Evolutionary conservation across 2,113 vertebrate species (phyloP), one percentile per base, ranked within the genome.

Genomic region (Cynocephalus volans): DNA sequence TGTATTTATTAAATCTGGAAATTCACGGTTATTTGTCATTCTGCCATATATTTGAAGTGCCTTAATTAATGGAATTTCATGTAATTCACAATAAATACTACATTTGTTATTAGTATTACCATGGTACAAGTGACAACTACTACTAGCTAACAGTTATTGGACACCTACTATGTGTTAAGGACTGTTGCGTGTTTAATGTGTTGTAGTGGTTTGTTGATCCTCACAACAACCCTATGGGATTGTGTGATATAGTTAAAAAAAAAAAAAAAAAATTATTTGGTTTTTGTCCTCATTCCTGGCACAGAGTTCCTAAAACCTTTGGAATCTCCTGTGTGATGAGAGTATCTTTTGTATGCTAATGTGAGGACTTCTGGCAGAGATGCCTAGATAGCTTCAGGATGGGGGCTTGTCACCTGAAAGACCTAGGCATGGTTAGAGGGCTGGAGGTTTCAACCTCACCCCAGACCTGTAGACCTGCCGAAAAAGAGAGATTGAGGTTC

Each of bases 341-440:
- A 87, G 8, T 77, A 13, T 84, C 90, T 89, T 92, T 52, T 89
- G 62, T 81, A 48, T 58, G 65, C 81, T 94, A 75, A 65, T 58
- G 17, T 48, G 28, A 64, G 80, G 73, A 81, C 31, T 90, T 18
- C 62, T 33, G 23, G 5, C 5, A 4, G 73, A 90, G 31, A 7
- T 33, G 13, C 18, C 48, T 96, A 77, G 52, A 54, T 91, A 82
- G 91, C 54, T 83, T 76, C 28, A 69, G 41, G 60, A 62, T 88
- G 11, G 15, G 83, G 41, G 41, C 76, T 76, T 60, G 76, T 83
- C 62, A 83, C 45, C 23, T 14, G 28, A 76, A 82, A 50, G 87
- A n/a, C n/a, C 18, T 33, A 86, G 50, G 50, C 15, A 41, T 41
- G 26, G 9, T 75, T 81, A 67, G 82, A 48, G 70, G 56, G 23